These are phyloP conservation scores for Dimorphilus gyrociliatus DNA, from an alignment of 2,888 invertebrate genomes.

Conservation along the genomic window DNA sequence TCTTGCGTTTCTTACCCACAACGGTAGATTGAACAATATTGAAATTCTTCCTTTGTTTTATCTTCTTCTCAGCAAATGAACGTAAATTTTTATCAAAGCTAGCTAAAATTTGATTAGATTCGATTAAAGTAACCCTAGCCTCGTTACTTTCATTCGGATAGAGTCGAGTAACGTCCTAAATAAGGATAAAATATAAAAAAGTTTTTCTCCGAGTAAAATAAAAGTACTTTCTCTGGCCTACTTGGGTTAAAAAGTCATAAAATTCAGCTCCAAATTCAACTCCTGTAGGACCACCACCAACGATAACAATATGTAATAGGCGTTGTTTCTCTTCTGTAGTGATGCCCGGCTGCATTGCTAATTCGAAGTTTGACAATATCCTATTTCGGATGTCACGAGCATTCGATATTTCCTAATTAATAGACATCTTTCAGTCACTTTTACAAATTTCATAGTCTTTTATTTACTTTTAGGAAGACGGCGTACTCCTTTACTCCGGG, in stretches of 20 bases:
- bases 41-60: conserved; percentile 29
- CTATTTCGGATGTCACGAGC: conserved; percentile 33
- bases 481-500: conserved; percentile 38
- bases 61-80: conserved; percentile 36
- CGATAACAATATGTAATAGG: conserved; percentile 36
- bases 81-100: conserved; percentile 33
- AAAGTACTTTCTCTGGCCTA: conserved; percentile 9
- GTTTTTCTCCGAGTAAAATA: not conserved
- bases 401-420: conserved; percentile 32
- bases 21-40: conserved; percentile 27
- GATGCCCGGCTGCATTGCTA: conserved; percentile 28
- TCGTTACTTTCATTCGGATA: conserved; percentile 22
- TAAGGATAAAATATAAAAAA: not conserved
- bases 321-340: conserved; percentile 22
- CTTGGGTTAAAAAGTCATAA: conserved; percentile 37
- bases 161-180: conserved; percentile 32
- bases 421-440: not conserved
- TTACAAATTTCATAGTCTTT: not conserved
- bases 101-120: conserved; percentile 33
- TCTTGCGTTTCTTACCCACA: conserved; percentile 17
- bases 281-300: conserved; percentile 40
- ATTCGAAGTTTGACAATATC: conserved; percentile 35
- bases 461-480: conserved; percentile 35
- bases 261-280: conserved; percentile 39
- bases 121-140: conserved; percentile 30